Evolutionary conservation across 1,140 invertebrate genomes (phyloP), one percentile per base, ranked within the genome.

Genomic region (Kradibia gibbosae): DNA sequence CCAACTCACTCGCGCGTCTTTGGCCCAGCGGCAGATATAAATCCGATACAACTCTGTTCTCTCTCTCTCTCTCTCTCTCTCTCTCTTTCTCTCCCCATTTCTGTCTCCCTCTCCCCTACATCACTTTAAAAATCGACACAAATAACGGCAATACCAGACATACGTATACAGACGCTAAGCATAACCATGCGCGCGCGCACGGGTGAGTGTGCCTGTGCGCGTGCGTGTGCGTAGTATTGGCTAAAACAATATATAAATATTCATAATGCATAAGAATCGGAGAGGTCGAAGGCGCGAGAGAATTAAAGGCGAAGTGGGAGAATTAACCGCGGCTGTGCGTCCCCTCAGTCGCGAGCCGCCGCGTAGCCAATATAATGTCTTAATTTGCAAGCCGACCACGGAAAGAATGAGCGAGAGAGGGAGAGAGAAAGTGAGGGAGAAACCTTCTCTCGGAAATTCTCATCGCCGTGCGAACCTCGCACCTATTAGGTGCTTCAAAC

Each of bases 331-430:
- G 73, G 76, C 80, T 73, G 62, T 67, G 62, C 5, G 13, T 36
- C 55, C 71, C 48, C 28, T 75, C 71, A 78, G 80, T 78, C 76
- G 71, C 82, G 71, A 53, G 73, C 67, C 55, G 78, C 60, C 45
- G 60, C 62, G 62, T 72, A 50, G 72, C 71, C 60, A 65, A 75
- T 83, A 83, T 85, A 86, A 86, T 84, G 83, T 86, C 85, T 86
- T 82, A 85, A 86, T 86, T 86, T 85, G 84, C 85, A 85, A 84
- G 65, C 65, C 39, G 45, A n/a, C 57, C 34, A 25, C 2, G 55
- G 17, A 55, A 31, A 55, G 25, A 71, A 11, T 13, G 67, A 45
- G 65, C 39, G 65, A 67, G 34, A 42, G 65, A 72, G 70, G 50
- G 42, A 50, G 70, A 48, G 42, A 45, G 31, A 70, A 39, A 70